Evolutionary conservation across 2,888 invertebrate genomes (phyloP).

Genomic region (Arrhopalites spinosus): DNA sequence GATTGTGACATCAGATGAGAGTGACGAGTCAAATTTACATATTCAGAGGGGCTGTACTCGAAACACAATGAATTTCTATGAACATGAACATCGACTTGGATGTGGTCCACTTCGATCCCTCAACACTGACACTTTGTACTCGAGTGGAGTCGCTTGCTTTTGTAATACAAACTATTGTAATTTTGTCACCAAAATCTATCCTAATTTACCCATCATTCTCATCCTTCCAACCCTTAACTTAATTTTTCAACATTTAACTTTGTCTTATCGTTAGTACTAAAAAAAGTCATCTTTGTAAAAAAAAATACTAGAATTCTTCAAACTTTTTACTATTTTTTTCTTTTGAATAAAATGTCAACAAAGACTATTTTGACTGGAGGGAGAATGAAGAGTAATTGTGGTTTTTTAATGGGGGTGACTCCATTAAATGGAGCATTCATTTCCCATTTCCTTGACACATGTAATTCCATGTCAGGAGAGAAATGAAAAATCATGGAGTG

Average conservation of each 20-base stretch:
- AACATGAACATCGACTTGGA: neutral
- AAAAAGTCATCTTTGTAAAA: too few species aligned
- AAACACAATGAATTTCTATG: neutral
- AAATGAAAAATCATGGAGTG: too few species aligned
- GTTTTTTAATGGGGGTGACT: too few species aligned
- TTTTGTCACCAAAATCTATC: neutral
- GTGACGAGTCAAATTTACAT: neutral
- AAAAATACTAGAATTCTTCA: too few species aligned
- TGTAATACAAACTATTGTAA: slow-evolving; percentile 26
- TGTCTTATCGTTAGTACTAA: too few species aligned
- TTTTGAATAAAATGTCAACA: neutral
- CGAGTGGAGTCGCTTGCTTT: slow-evolving; percentile 13
- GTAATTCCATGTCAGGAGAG: neutral
- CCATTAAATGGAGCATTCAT: slow-evolving; percentile 14
- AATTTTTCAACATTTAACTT: neutral
- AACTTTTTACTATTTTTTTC: too few species aligned
- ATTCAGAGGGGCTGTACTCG: neutral
- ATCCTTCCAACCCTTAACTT: neutral
- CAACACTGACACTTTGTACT: neutral
- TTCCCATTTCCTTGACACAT: slow-evolving; percentile 20
- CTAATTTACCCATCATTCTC: neutral
- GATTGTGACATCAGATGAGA: neutral
- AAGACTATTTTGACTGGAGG: neutral
- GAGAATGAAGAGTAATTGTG: too few species aligned
- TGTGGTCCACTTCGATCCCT: neutral